These are phyloP conservation scores for Heliconius charithonia DNA, from an alignment of 2,888 invertebrate species.

Conservation along the genomic window DNA sequence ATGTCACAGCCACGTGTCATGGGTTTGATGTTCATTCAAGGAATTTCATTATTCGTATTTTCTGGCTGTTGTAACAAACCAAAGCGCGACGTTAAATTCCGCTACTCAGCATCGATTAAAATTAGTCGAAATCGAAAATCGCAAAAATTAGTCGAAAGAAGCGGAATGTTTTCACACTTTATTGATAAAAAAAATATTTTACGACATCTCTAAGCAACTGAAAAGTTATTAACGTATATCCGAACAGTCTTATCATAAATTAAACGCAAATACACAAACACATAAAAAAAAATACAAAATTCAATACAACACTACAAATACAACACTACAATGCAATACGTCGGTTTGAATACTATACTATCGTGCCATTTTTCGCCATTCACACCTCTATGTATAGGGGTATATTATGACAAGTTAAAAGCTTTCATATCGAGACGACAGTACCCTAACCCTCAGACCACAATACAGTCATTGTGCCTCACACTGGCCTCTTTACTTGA, in stretches of 20 bases:
- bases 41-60: too few species aligned
- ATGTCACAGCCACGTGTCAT: too few species aligned
- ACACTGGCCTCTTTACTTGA: constrained; percentile 25
- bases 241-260: not conserved
- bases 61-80: too few species aligned
- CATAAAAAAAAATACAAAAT: not conserved
- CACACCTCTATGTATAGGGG: constrained; percentile 35
- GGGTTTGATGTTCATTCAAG: too few species aligned
- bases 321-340: not conserved
- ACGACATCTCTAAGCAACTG: too few species aligned
- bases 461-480: constrained; percentile 22
- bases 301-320: not conserved
- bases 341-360: constrained; percentile 1
- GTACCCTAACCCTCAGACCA: constrained; percentile 19
- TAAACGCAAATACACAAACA: not conserved
- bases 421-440: constrained; percentile 34
- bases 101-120: too few species aligned
- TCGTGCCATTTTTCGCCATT: constrained; percentile 28
- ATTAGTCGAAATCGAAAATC: too few species aligned
- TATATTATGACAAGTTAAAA: constrained; percentile 25
- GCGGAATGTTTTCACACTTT: too few species aligned
- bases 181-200: too few species aligned
- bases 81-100: not conserved
- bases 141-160: too few species aligned
- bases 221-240: too few species aligned